These are phyloP conservation scores for Acropternis orthonyx DNA, from an alignment of 2,797 vertebrate species.

Conservation along the genomic window DNA sequence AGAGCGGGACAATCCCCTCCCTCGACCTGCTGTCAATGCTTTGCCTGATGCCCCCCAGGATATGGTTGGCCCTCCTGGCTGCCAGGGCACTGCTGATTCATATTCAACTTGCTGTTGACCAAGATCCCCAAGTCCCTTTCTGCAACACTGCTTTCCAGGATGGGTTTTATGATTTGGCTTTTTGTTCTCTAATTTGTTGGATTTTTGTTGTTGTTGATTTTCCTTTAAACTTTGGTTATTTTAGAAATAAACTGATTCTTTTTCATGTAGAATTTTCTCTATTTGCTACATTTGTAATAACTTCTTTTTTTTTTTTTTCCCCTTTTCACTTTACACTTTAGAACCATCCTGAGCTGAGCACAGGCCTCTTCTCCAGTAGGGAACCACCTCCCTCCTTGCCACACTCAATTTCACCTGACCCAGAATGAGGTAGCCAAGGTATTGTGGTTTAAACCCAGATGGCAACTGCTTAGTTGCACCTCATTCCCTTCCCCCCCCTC, in stretches of 20 bases:
- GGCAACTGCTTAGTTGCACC: not conserved
- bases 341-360: not conserved
- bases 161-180: fast-evolving
- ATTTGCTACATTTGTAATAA: not conserved
- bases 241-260: not conserved
- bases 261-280: not conserved
- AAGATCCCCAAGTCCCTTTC: not conserved
- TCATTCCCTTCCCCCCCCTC: fast-evolving
- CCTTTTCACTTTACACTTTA: not conserved
- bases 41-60: not conserved
- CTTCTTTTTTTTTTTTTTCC: not conserved
- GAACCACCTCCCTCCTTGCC: not conserved
- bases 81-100: not conserved
- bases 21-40: not conserved
- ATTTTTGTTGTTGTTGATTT: not conserved
- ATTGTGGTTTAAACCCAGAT: not conserved
- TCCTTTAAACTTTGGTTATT: not conserved
- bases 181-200: not conserved
- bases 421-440: not conserved
- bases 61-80: not conserved
- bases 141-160: not conserved
- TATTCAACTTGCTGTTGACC: not conserved
- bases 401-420: not conserved
- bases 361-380: not conserved
- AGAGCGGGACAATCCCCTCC: not conserved